A percentile compares a stretch with the other conserved stretches of the same genome.
phyloP scores from a whole-genome alignment of 2,113 vertebrate species.

The Tragelaphus buxtoni region DNA sequence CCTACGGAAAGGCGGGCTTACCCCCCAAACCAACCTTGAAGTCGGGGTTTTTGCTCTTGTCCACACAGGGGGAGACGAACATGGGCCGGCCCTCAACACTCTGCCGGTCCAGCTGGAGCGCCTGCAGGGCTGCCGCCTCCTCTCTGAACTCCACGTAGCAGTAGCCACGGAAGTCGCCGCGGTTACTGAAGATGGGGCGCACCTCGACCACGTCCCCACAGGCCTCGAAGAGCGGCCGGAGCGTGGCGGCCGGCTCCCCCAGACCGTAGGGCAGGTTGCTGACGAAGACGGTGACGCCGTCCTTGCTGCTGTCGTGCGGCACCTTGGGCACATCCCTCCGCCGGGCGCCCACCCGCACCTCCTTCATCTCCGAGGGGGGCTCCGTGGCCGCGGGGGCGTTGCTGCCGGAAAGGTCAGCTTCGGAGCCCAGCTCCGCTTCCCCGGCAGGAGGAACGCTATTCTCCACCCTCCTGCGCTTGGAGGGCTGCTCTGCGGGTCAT shows the following conservation, averaged over 20 bases:
- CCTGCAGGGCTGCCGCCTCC: constrained; percentile 81
- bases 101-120: constrained; percentile 89
- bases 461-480: constrained; percentile 85
- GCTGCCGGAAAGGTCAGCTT: constrained; percentile 82
- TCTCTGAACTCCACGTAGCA: constrained; percentile 93
- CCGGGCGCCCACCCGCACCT: constrained; percentile 73
- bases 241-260: constrained; percentile 85
- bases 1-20: neutral
- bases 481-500: constrained; percentile 76
- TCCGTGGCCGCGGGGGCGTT: constrained; percentile 60
- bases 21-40: constrained; percentile 87
- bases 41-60: constrained; percentile 96
- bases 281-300: constrained; percentile 90
- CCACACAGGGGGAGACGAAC: constrained; percentile 96
- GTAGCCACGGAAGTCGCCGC: constrained; percentile 92
- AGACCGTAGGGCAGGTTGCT: constrained; percentile 94
- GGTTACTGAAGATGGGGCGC: constrained; percentile 87
- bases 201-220: constrained; percentile 89
- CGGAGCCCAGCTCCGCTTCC: constrained; percentile 76
- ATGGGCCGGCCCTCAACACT: constrained; percentile 91
- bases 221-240: constrained; percentile 86
- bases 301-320: constrained; percentile 86
- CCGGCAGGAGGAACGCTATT: constrained; percentile 50
- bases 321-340: constrained; percentile 79
- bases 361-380: constrained; percentile 71